These are phyloP conservation scores for Synergus japonicus DNA, from an alignment of 2,888 invertebrate genomes.

Conservation along the genomic window DNA sequence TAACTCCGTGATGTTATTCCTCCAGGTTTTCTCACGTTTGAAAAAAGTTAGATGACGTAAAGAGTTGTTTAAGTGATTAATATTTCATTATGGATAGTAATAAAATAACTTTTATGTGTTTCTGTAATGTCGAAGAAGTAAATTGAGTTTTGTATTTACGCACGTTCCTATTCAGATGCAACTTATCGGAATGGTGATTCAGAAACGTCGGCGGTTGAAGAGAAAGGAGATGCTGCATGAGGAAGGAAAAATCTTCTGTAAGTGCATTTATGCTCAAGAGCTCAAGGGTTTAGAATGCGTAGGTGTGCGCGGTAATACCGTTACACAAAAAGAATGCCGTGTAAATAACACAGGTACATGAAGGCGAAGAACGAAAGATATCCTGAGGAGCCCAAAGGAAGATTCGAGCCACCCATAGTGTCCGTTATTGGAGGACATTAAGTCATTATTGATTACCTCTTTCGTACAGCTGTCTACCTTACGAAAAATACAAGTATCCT, in stretches of 20 bases:
- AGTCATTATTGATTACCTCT: conserved; percentile 75
- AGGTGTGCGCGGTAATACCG: conserved; percentile 49
- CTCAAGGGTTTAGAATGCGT: conserved; percentile 1
- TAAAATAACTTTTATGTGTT: background rate
- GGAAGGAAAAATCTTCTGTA: background rate
- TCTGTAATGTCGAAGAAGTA: background rate
- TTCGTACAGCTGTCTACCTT: conserved; percentile 63
- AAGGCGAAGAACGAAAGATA: conserved; percentile 53
- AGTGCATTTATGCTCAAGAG: conserved; percentile 22
- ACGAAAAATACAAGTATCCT: conserved; percentile 58
- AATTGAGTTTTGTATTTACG: conserved; percentile 6
- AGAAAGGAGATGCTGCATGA: background rate
- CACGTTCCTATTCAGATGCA: background rate
- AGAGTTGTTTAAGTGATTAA: background rate
- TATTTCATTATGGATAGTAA: background rate
- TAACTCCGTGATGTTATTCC: background rate
- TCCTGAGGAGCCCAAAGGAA: conserved; percentile 62
- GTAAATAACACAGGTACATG: conserved; percentile 53
- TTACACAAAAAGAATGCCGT: conserved; percentile 45
- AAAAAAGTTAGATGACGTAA: background rate
- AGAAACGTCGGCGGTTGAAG: conserved; percentile 17
- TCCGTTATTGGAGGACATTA: conserved; percentile 76
- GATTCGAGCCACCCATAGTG: conserved; percentile 74
- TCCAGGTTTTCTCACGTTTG: background rate
- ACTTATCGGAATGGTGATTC: conserved; percentile 3